Evolutionary conservation across 2,888 invertebrate genomes (phyloP), one percentile per base, ranked within the genome.

Genomic region (Drosophila monieri): DNA sequence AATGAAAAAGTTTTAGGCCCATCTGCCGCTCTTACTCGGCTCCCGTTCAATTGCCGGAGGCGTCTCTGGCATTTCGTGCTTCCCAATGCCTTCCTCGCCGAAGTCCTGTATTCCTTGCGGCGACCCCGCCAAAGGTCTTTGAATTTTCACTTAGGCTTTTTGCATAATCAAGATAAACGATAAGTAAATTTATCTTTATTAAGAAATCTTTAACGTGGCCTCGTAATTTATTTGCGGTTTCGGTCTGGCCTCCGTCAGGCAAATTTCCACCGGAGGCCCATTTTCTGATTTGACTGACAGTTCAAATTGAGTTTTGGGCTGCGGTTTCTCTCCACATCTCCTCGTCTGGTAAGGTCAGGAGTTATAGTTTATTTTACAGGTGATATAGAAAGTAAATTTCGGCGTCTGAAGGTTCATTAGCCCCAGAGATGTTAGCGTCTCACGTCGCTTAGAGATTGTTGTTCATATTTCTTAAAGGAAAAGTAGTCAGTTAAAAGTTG

Each of bases 111-210:
- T 27, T 5, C 41, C 32, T 15, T 23, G 44, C 27, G 10, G 54
- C 43, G 23, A 14, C 32, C 14, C 21, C 39, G 8, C 35, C 21
- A 25, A n/a, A 35, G 73, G 68, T 73, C 85, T 78, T 74, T 78
- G 85, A 85, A 76, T 81, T 85, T 83, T 83, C 85, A 83, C 85
- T 83, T 83, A 85, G 83, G 85, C 85, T 72, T 79, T 83, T 85
- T 79, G 78, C 81, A 83, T 83, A 83, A 83, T 83, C 83, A 83
- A 83, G 83, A 83, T 83, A 81, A 83, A 83, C 83, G 83, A 83
- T 83, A 83, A 83, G 83, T 85, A 85, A 83, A 83, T 83, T 83
- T 83, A 83, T 83, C 83, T 83, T 85, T 83, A 83, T 83, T 83
- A 83, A 81, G 85, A 83, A 85, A 79, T 83, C 83, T 83, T 85